Conservation (phyloP, 2,888 invertebrate species). For the Opisthograptis luteolata region DNA sequence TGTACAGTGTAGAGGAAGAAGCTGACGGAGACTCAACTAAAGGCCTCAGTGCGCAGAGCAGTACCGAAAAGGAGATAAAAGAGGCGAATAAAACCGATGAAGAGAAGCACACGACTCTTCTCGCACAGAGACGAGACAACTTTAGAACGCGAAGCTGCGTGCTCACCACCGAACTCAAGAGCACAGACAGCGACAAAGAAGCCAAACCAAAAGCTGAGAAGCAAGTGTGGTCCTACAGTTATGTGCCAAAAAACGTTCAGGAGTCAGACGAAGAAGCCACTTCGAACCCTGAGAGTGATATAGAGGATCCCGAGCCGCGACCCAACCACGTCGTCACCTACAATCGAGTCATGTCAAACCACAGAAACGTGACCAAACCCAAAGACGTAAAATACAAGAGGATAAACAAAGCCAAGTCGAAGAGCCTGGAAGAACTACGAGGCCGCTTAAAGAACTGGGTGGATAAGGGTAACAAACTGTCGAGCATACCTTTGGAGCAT, state of each 20-base stretch:
- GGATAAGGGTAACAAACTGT: slow-evolving; percentile 89
- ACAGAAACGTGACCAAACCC: slow-evolving; percentile 94
- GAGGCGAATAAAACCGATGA: slow-evolving; percentile 78
- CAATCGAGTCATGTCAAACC: slow-evolving; percentile 95
- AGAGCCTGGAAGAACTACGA: slow-evolving; percentile 92
- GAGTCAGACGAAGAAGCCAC: slow-evolving; percentile 75
- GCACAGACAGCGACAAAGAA: slow-evolving; percentile 74
- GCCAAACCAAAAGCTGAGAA: slow-evolving; percentile 59
- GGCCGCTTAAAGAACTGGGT: slow-evolving; percentile 94
- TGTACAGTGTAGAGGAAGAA: slow-evolving; percentile 94
- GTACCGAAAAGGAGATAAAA: slow-evolving; percentile 77
- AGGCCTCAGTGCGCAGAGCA: slow-evolving; percentile 78
- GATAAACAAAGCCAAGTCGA: slow-evolving; percentile 95
- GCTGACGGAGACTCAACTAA: slow-evolving; percentile 86
- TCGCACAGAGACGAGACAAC: slow-evolving; percentile 79
- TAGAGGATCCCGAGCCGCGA: slow-evolving; percentile 66
- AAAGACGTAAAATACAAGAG: slow-evolving; percentile 96
- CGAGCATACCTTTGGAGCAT: slow-evolving; percentile 88
- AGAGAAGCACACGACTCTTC: slow-evolving; percentile 80
- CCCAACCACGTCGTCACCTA: slow-evolving; percentile 88
- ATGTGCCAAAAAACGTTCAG: slow-evolving; percentile 77
- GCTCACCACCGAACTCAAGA: slow-evolving; percentile 74
- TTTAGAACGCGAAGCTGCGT: slow-evolving; percentile 78
- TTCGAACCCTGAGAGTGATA: slow-evolving; percentile 71
- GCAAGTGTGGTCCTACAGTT: slow-evolving; percentile 78